These are phyloP conservation scores for Sminthurides aquaticus DNA, from an alignment of 2,888 invertebrate genomes.

Conservation along the genomic window DNA sequence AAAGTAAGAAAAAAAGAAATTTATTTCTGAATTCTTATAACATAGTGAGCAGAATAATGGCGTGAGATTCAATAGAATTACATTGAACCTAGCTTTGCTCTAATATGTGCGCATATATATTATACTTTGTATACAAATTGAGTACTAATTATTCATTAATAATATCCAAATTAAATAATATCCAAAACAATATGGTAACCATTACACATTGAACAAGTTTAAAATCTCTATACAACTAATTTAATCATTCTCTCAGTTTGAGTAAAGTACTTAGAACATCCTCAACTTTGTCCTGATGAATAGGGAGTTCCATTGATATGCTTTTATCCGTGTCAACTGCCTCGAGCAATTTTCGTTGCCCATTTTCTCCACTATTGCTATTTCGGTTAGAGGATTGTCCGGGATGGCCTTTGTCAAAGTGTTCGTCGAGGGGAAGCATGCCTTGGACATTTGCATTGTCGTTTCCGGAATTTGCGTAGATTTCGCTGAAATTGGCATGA, in stretches of 20 bases:
- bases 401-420: background rate
- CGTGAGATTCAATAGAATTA: too few species aligned
- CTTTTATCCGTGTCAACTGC: conserved; percentile 35
- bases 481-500: conserved; percentile 2
- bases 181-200: background rate
- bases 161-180: background rate
- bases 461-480: background rate
- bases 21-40: too few species aligned
- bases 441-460: background rate
- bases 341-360: conserved; percentile 2
- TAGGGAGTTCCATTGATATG: conserved; percentile 41
- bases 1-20: too few species aligned
- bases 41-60: too few species aligned
- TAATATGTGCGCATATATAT: too few species aligned
- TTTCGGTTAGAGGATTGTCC: conserved; percentile 1
- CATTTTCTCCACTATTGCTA: background rate
- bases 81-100: too few species aligned
- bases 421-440: background rate
- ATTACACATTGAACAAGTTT: background rate
- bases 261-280: conserved; percentile 40
- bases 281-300: conserved; percentile 42
- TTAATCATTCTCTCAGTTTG: conserved; percentile 30
- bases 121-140: too few species aligned
- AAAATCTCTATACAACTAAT: background rate
- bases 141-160: background rate